These are phyloP conservation scores for Zootermopsis nevadensis DNA, from an alignment of 2,888 invertebrate species.

Conservation along the genomic window DNA sequence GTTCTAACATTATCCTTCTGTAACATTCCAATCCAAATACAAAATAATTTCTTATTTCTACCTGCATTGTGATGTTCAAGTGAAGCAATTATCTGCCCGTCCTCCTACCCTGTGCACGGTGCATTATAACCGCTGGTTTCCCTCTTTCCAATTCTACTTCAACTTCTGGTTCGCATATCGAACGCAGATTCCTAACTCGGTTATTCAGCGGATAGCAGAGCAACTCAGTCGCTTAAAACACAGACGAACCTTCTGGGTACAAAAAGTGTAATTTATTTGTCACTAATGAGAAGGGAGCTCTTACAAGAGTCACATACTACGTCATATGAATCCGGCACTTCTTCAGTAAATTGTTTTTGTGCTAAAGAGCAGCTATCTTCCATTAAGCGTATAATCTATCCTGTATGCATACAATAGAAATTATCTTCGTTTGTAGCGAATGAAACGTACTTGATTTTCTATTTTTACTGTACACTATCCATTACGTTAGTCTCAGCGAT, in stretches of 20 bases:
- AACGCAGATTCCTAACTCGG: background rate
- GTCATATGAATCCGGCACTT: slow-evolving; percentile 8
- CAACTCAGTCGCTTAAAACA: slow-evolving; percentile 14
- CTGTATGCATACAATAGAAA: background rate
- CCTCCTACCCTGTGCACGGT: background rate
- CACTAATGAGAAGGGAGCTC: slow-evolving; percentile 1
- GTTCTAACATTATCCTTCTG: too few relatives aligned
- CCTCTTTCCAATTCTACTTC: background rate
- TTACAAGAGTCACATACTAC: slow-evolving; percentile 20
- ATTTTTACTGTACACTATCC: background rate
- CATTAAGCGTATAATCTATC: slow-evolving; percentile 7
- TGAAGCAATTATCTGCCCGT: background rate
- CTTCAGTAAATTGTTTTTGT: background rate
- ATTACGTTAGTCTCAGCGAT: background rate
- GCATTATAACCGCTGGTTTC: background rate
- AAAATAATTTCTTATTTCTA: background rate
- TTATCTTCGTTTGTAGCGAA: too few relatives aligned
- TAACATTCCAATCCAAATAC: background rate
- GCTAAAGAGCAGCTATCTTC: background rate
- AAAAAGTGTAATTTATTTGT: slow-evolving; percentile 32
- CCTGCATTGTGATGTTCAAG: background rate
- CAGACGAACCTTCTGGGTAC: slow-evolving; percentile 2
- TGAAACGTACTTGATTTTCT: background rate
- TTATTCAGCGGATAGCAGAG: slow-evolving; percentile 9
- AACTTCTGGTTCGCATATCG: background rate